Evolutionary conservation across 1,140 invertebrate genomes (phyloP).

Genomic region (Babylonia areolata): DNA sequence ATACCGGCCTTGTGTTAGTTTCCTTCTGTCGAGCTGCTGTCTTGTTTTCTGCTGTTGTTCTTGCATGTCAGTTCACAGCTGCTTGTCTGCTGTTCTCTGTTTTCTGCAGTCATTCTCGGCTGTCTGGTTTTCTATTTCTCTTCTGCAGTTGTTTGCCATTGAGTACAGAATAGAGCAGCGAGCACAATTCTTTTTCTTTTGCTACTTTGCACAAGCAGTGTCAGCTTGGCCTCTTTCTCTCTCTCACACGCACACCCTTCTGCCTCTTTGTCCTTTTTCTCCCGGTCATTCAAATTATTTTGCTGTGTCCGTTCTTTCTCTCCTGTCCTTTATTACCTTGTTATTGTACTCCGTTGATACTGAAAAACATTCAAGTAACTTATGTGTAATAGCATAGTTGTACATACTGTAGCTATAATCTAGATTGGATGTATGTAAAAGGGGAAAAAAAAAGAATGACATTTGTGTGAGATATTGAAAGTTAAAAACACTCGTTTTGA

Average conservation of each 20-base stretch:
- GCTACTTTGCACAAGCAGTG: not conserved
- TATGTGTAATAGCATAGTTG: not conserved
- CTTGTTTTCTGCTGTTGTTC: too few relatives aligned
- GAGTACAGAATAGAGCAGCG: too few relatives aligned
- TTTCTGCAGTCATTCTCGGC: too few relatives aligned
- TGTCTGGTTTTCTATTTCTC: too few relatives aligned
- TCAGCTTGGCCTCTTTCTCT: not conserved
- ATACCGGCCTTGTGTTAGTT: too few relatives aligned
- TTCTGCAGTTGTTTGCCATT: too few relatives aligned
- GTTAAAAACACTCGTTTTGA: not conserved
- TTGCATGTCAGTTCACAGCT: too few relatives aligned
- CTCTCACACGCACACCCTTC: not conserved
- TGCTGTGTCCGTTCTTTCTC: not conserved
- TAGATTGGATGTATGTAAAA: not conserved
- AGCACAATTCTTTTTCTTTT: not conserved
- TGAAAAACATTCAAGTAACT: not conserved
- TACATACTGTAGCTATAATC: not conserved
- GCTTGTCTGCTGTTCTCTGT: too few relatives aligned
- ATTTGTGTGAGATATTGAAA: not conserved
- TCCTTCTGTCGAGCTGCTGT: too few relatives aligned
- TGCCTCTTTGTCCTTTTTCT: not conserved
- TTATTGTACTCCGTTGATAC: constrained; percentile 6
- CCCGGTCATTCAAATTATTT: not conserved
- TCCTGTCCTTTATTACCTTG: constrained; percentile 2
- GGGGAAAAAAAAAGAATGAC: not conserved